Base-by-base conservation (phyloP, 1,140 invertebrate species). In the Caerostris darwini region DNA sequence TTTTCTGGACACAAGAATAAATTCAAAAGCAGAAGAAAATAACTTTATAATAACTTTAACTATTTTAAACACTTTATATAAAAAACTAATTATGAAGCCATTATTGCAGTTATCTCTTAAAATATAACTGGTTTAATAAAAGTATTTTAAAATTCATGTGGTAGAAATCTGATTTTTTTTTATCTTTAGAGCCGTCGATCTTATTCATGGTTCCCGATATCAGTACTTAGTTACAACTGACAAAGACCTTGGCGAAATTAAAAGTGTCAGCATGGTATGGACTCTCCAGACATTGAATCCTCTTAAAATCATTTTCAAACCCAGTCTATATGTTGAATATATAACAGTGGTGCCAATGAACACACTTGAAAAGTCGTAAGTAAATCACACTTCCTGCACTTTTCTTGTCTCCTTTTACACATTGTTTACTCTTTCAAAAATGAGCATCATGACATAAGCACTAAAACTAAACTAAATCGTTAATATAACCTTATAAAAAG, bases 271-370 rank as follows among this genome's bases (percentile, higher is more conserved):
- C 54, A 54, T 93, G 34, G 10, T 53, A 59, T 93, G 92, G 92
- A 57, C 50, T 7, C 81, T 85, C 57, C 77, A 90, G 7, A 59
- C 89, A 5, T 19, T 77, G 5, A 77, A 69, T 69, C 69, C 34
- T 50, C 0, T 77, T 57, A 58, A 81, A 77, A 87, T 77, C 10
- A 34, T 77, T 77, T 10, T 77, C 34, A 77, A 71, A 53, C 19
- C 59, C 10, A 10, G 10, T 14, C 7, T 69, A 58, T 87, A 71
- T 71, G 67, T 93, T 19, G 90, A 92, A 92, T 85, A 92, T 6
- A 85, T 92, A 3, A 58, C 56, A 64, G 90, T 92, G 6, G 57
- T 64, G 56, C 77, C 81, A 3, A 92, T 92, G 81, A 92, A 92
- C 81, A 69, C 58, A 50, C 17, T 85, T 8, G 90, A 92, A 83